These are phyloP conservation scores for Tanypteryx hageni DNA, from an alignment of 2,888 invertebrate genomes.

Conservation along the genomic window DNA sequence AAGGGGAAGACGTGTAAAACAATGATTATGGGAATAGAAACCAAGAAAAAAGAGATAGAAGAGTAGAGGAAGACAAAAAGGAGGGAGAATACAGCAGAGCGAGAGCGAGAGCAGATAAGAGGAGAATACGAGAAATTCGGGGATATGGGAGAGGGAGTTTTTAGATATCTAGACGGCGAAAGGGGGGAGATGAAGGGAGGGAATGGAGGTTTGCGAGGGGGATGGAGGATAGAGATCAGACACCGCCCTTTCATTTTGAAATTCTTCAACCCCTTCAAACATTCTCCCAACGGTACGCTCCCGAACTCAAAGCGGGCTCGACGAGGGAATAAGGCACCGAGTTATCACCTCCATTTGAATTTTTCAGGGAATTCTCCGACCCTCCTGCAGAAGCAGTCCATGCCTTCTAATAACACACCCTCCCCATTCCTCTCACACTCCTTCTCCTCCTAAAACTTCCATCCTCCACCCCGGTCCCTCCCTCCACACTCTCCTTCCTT, in stretches of 20 bases:
- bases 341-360: conserved; percentile 56
- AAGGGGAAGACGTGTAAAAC: neutral
- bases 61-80: neutral
- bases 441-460: conserved; percentile 1
- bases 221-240: neutral
- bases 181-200: neutral
- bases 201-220: neutral
- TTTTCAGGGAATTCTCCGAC: conserved; percentile 36
- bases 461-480: neutral
- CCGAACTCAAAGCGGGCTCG: conserved; percentile 47
- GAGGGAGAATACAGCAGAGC: neutral
- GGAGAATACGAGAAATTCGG: neutral
- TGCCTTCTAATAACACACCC: conserved; percentile 42
- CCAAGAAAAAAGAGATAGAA: neutral
- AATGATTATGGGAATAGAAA: neutral
- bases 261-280: conserved; percentile 62
- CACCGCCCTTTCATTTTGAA: conserved; percentile 47
- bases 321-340: conserved; percentile 51
- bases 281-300: conserved; percentile 45
- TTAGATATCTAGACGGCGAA: neutral
- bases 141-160: neutral
- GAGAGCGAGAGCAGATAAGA: neutral
- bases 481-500: neutral
- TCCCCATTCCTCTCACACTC: neutral
- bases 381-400: neutral